Evolutionary conservation across 1,140 invertebrate species (phyloP), one percentile per base, ranked within the genome.

Genomic region (Leptinotarsa undecemlineata): DNA sequence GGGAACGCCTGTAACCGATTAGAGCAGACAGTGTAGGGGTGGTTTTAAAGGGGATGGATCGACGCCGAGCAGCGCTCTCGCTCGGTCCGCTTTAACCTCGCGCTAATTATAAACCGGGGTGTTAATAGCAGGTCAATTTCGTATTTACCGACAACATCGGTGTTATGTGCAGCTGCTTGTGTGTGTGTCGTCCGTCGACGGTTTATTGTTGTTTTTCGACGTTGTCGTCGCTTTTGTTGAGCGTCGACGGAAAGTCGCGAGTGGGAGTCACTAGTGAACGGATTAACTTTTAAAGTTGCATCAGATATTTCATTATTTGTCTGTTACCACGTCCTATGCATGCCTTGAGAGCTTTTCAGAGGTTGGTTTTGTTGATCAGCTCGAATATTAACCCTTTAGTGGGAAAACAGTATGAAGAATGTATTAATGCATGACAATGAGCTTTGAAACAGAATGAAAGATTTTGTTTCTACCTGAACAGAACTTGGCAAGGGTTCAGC

Each of bases 81-180:
- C 6, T 20, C 62, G 71, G 17, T 81, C 80, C 71, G 60, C 80
- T 80, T 81, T 79, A 81, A 81, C 69, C 72, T 21, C 75, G 78
- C 76, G 78, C 81, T 82, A 82, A 82, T 82, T 82, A 81, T 82
- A 80, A 82, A 78, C 80, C 81, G 69, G 80, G 80, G 81, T 82
- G 80, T 79, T 81, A 82, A 82, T 81, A 81, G 81, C 77, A 79
- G 81, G 81, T 82, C 81, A 82, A 82, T 82, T 82, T 77, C 76
- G 72, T 77, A 77, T 81, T 81, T 81, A 81, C 75, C 68, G 73
- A 63, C 73, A 71, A 74, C 73, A 74, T 73, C 70, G 67, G 72
- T 51, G 62, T 23, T 51, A 64, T 60, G 57, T 61, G 33, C 42
- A 48, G n/a, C n/a, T 73, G 21, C n/a, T 21, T 47, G 20, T 63